Base-by-base conservation (phyloP, 2,113 vertebrate species). In the Salvelinus fontinalis region DNA sequence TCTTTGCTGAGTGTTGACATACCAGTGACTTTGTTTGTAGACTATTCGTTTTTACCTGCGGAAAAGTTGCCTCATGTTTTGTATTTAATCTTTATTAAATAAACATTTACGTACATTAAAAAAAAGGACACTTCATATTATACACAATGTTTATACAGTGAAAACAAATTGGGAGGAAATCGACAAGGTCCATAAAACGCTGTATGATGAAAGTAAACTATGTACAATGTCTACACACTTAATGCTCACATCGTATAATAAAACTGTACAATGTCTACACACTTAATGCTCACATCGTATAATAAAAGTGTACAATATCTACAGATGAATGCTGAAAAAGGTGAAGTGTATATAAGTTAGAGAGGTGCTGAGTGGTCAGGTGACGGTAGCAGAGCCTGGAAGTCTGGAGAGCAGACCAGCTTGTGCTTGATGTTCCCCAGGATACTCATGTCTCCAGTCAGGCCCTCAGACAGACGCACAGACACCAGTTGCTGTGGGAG, bases 361-460 rank as follows among this genome's bases (percentile, higher is more conserved):
- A 29, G 68, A 27, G 83, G 77, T 13, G 31, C 67, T 13, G 78
- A 77, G 44, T 13, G 54, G 18, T 44, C 48, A 16, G 77, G 22
- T 12, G 83, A 29, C 24, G 68, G 73, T 48, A 93, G 85, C 26
- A 94, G 90, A 67, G 86, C 83, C 81, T 93, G 84, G 64, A 93
- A 93, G 80, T 93, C 86, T 0, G 93, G 93, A 60, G 93, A 93
- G 66, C 93, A 86, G 26, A 94, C 93, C 75, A 94, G 83, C 79
- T 94, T 94, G 85, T 93, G 91, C 49, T 84, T 80, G 72, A 94
- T 73, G 69, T 93, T 92, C n/a, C 93, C 93, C 2, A 94, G 76
- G 68, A 93, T 89, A 49, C 84, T 89, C 90, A 93, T 89, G 76
- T 94, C 92, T 24, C 93, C 93, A 0, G 86, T 89, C 20, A 84